Evolutionary conservation across 2,888 invertebrate species (phyloP), one percentile per base, ranked within the genome.

Genomic region (Epsilonema sp.): DNA sequence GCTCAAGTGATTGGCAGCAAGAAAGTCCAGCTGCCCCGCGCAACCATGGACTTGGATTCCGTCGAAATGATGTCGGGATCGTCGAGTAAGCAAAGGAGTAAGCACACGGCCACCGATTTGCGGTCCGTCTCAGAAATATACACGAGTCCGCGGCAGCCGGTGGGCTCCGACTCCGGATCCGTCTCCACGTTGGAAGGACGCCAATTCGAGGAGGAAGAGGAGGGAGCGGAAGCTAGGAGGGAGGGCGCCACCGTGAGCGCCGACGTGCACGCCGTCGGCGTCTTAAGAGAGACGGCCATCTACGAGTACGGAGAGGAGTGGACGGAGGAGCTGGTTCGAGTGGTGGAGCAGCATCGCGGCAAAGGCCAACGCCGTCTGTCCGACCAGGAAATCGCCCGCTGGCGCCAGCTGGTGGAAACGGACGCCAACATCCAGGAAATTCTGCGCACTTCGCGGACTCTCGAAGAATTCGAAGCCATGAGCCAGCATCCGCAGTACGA

Each of bases 391-490:
- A 21, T 39, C 8, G 31, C 44, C 21, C 43, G 25, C n/a, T 46
- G 46, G 46, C 44, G 46, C 11, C n/a, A 24, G 3, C 11, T 44
- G 31, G 13, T 46, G 22, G n/a, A 16, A 25, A 24, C 4, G 3
- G 46, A 46, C 26, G n/a, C 4, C 5, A 16, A 22, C n/a, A 13
- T 46, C 8, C 46, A 24, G 11, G 20, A 45, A 19, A 3, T 26
- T 4, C 13, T 46, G 4, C 24, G n/a, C 3, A 20, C 5, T 3
- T 45, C 46, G 16, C n/a, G 20, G 25, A 46, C 42, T 16, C n/a
- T 45, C 45, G 46, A 46, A 21, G 46, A 46, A 23, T 46, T 46
- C 20, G 46, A 46, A 45, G 11, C 8, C n/a, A 45, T 46, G 20
- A 43, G 42, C 20, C 24, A 44, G 13, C 26, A 8, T 3, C 24